A percentile compares a stretch with the other conserved stretches of the same genome.
Evolutionary conservation across 2,797 vertebrate genomes (phyloP).

Genomic region (Distichodus sexfasciatus): DNA sequence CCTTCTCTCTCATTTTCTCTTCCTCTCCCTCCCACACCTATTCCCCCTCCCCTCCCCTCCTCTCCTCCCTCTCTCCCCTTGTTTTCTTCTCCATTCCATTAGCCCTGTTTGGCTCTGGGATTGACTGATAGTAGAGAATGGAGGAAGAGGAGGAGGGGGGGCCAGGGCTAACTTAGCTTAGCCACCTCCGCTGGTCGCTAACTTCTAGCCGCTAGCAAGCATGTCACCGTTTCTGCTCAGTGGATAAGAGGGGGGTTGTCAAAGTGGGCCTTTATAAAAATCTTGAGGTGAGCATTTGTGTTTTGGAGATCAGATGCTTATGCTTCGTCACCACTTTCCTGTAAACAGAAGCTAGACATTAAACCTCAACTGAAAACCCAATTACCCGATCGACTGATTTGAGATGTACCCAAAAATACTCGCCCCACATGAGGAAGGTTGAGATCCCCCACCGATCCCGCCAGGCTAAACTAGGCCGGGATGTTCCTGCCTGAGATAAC

Average conservation of each 20-base stretch:
- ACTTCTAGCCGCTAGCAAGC: not conserved
- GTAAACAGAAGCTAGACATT: not conserved
- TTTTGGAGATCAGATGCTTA: not conserved
- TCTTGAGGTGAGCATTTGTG: not conserved
- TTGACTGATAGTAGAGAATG: slow-evolving; percentile 4
- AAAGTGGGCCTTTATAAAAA: not conserved
- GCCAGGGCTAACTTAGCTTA: slow-evolving; percentile 1
- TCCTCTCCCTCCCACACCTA: not conserved
- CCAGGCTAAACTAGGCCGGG: slow-evolving; percentile 79
- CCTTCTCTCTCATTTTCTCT: not conserved
- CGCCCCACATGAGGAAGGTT: slow-evolving; percentile 23
- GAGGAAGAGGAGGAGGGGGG: not conserved
- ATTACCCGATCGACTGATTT: slow-evolving; percentile 5
- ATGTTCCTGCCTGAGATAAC: slow-evolving; percentile 84
- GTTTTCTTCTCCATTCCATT: slow-evolving; percentile 26
- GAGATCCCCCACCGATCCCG: slow-evolving; percentile 18
- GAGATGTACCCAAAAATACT: slow-evolving; percentile 16
- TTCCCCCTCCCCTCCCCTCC: not conserved
- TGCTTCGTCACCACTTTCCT: not conserved
- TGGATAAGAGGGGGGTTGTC: too few species aligned
- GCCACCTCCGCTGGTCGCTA: too few species aligned
- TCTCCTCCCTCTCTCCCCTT: slow-evolving; percentile 4
- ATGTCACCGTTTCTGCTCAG: slow-evolving; percentile 6
- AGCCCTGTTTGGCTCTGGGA: slow-evolving; percentile 14
- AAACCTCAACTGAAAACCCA: not conserved